Evolutionary conservation across 2,113 vertebrate species (phyloP), one percentile per base, ranked within the genome.

Genomic region (Halichoeres trimaculatus): DNA sequence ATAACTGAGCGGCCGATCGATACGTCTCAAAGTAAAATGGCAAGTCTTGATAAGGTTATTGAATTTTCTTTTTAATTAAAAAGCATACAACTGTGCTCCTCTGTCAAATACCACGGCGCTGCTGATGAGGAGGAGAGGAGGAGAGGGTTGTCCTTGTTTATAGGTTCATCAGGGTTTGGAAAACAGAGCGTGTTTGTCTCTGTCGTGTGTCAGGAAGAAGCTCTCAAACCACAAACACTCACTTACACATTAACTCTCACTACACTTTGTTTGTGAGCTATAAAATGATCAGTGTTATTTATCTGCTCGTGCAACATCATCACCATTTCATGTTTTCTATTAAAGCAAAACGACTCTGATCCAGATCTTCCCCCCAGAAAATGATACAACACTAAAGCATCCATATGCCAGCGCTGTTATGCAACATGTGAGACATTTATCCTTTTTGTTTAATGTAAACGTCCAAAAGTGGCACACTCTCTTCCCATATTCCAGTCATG

Each of bases 41-140:
- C 91, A 86, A 83, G 71, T 85, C 89, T 81, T 88, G 85, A 91
- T 92, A 90, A 90, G 93, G 80, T 84, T 92, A 92, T 92, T 91
- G 92, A 85, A 91, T 92, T 92, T 88, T 78, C 69, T 71, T 89
- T 92, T 91, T 93, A 93, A 92, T 93, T 93, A 93, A 93, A 93
- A 93, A 89, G 67, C 91, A 89, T 64, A 88, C 78, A 22, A 34
- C 78, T 20, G 71, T 69, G 47, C 79, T 64, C 82, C 57, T 74
- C 82, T 64, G 84, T 85, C 89, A 89, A 85, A 79, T 52, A 43
- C 57, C 78, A 14, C 30, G 10, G 53, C 54, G 6, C 9, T 43
- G 36, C 58, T 17, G 78, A 58, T 45, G 86, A 75, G 58, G 71
- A 57, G 71, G 20, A 20, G 59, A 61, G 79, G 60, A 51, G 60